Evolutionary conservation across 2,888 invertebrate genomes (phyloP), one percentile per base, ranked within the genome.

Genomic region (Molanna angustata): DNA sequence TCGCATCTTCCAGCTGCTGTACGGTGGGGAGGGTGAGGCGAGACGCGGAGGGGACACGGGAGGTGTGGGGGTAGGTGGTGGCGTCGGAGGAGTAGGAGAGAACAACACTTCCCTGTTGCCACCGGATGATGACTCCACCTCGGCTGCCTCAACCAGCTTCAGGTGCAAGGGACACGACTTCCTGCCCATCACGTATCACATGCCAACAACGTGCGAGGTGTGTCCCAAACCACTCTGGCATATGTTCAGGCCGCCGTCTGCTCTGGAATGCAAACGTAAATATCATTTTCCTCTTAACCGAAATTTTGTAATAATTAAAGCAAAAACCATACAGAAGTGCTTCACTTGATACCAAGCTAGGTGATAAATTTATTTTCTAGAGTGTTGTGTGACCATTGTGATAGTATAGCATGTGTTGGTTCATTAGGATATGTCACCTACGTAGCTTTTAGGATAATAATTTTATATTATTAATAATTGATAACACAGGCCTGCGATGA

Each of bases 171-270:
- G 97, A 11, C 98, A 99, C 76, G 97, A 97, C 75, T 91, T 98
- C 69, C 84, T 96, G 60, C 89, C 91, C 71, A 93, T 98, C 66
- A 92, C 92, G 63, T 98, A 93, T 77, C 96, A 98, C 74, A 97
- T 96, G 86, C 97, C 98, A 50, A 95, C 97, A 9, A 90, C 92
- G 62, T 99, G 98, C 78, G 98, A 98, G 78, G 90, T 94, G 62
- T 99, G 99, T 80, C 87, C 94, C 60, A 94, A 94, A 67, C 95
- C 95, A 64, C 82, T 98, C 63, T 98, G 95, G 93, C 90, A 96
- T 74, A 90, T 98, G 87, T 90, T 99, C 74, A 88, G 95, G 66
- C 98, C 98, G 62, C 97, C 98, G 59, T 92, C 94, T 62, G 98
- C 98, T 57, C 83, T 95, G 66, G 98, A 98, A 78, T 99, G 99